Evolutionary conservation across 2,888 invertebrate genomes (phyloP).

Genomic region (Ernsta delagoae): DNA sequence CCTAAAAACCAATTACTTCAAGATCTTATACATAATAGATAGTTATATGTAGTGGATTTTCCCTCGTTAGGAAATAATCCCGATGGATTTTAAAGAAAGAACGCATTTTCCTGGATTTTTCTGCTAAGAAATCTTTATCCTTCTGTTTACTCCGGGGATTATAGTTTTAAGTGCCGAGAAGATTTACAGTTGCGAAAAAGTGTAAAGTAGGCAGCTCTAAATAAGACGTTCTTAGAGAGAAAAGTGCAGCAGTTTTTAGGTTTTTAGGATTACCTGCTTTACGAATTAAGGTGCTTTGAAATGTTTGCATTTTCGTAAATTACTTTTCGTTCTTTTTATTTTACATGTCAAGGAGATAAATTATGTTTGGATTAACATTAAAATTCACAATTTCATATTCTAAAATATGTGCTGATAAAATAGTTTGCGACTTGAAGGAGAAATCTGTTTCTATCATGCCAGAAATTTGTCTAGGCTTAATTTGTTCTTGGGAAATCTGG

Average conservation of each 20-base stretch:
- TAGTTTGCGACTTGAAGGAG: background rate
- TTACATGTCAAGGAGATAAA: too few relatives aligned
- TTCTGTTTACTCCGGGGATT: constrained; percentile 36
- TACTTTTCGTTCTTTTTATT: too few relatives aligned
- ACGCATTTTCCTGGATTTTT: constrained; percentile 31
- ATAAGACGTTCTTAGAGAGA: constrained; percentile 25
- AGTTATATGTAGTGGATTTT: constrained; percentile 25
- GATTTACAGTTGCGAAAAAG: constrained; percentile 27
- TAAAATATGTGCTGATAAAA: too few relatives aligned
- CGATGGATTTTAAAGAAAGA: constrained; percentile 31
- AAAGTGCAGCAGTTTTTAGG: constrained; percentile 5
- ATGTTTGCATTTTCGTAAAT: background rate
- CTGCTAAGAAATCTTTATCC: constrained; percentile 35
- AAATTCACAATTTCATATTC: too few relatives aligned
- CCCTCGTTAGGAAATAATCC: constrained; percentile 33
- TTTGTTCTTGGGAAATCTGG: constrained; percentile 1
- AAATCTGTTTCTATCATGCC: background rate
- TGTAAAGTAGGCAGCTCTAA: constrained; percentile 23
- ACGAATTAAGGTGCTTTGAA: background rate
- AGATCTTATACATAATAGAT: constrained; percentile 22
- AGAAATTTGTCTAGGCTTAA: constrained; percentile 6
- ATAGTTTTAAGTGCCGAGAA: constrained; percentile 29
- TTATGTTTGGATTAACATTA: too few relatives aligned
- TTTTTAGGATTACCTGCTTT: background rate
- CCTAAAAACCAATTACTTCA: constrained; percentile 25